Evolutionary conservation across 2,113 vertebrate species (phyloP).

Genomic region (Lasiurus cinereus): DNA sequence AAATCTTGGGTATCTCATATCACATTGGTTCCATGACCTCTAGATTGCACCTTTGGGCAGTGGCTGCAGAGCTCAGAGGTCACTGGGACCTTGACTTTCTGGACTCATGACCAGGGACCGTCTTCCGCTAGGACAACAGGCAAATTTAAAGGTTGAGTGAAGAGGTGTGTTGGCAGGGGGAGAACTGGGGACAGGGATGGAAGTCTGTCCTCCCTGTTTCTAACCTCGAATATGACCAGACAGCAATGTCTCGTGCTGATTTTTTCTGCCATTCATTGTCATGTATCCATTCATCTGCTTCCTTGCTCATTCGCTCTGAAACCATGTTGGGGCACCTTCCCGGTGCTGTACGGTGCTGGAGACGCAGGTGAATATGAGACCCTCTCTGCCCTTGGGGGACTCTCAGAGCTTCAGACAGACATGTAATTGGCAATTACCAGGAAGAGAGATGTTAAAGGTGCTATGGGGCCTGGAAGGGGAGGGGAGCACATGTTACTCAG

Average conservation of each 20-base stretch:
- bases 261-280: neutral
- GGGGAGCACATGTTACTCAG: accelerated
- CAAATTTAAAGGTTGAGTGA: neutral
- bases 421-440: slow-evolving; percentile 57
- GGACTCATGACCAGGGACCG: accelerated
- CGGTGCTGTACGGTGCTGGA: neutral
- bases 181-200: accelerated
- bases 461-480: neutral
- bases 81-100: neutral
- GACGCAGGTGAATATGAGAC: accelerated
- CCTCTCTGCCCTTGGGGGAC: slow-evolving; percentile 36
- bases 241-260: accelerated
- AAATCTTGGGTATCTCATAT: neutral
- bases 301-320: neutral
- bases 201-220: neutral
- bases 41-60: neutral
- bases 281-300: neutral
- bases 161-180: accelerated
- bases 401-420: neutral
- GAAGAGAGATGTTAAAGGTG: slow-evolving; percentile 28
- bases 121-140: neutral
- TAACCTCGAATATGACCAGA: neutral
- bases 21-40: accelerated
- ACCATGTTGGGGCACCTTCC: accelerated
- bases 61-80: neutral